Evolutionary conservation across 1,140 invertebrate species (phyloP), one percentile per base, ranked within the genome.

Genomic region (honey bee (Apis mellifera)): DNA sequence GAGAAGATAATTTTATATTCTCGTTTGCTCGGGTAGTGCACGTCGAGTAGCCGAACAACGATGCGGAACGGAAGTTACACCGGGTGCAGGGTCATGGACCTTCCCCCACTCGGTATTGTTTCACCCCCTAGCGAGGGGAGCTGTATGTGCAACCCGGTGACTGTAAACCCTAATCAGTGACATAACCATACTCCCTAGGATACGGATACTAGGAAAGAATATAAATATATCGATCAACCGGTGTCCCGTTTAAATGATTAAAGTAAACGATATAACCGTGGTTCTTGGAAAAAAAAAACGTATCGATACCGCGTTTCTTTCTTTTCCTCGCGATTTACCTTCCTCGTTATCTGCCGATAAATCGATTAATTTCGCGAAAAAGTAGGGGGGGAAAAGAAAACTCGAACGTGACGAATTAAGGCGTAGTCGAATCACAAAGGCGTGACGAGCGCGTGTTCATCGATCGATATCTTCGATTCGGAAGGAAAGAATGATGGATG

Each of bases 61-160:
- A 80, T 82, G 73, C 62, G 69, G 75, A 78, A 78, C 68, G 74
- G 82, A 59, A 75, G 82, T 86, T 84, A 62, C 60, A 77, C 70
- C 62, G 81, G 82, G 76, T 79, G 77, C 80, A 76, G 82, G 86
- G 77, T 86, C 81, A 78, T 84, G 82, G 82, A 87, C 82, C 76
- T 84, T 85, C 75, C 74, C 76, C 75, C 81, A 68, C 75, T 78
- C 65, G 59, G 42, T n/a, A 52, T 68, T 72, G 74, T 75, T 79
- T 72, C 72, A 76, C 71, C 66, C 66, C 84, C 66, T 59, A 54
- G 19, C 57, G 23, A 55, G 72, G 75, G 65, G 54, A 57, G 75
- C 59, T 64, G n/a, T 59, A 48, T 78, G 55, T 78, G 62, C 79
- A 66, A 77, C 60, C 48, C 62, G 66, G 60, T 76, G 85, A 83